phyloP scores from a whole-genome alignment of 2,113 vertebrate species.

The Hippocampus comes region DNA sequence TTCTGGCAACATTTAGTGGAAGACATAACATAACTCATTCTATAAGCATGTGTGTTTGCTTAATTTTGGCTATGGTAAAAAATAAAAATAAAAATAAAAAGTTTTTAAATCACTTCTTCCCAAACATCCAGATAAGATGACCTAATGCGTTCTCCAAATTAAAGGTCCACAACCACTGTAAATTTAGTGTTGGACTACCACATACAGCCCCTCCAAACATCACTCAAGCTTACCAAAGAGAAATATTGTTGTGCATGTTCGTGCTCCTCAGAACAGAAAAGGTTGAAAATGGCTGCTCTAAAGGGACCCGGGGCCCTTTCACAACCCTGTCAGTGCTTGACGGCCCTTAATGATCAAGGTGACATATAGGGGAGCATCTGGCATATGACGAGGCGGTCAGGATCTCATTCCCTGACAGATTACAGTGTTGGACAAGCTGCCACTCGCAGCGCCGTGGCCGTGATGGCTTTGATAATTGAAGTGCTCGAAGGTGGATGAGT shows the following conservation, averaged over 20 bases:
- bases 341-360: conserved; percentile 66
- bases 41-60: too few species aligned
- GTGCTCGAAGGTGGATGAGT: conserved; percentile 65
- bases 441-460: conserved; percentile 56
- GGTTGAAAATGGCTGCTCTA: conserved; percentile 19
- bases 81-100: background rate
- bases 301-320: conserved; percentile 46
- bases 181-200: background rate
- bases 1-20: too few species aligned
- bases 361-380: conserved; percentile 63
- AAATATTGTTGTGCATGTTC: background rate
- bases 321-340: conserved; percentile 47
- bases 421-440: conserved; percentile 69
- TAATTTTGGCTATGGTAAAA: background rate
- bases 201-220: background rate
- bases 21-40: too few species aligned
- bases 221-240: background rate
- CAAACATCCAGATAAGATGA: too few species aligned
- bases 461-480: conserved; percentile 76
- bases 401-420: conserved; percentile 71
- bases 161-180: background rate
- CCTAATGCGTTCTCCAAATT: too few species aligned
- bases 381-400: conserved; percentile 47
- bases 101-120: too few species aligned
- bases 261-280: background rate